Percentiles rank a stretch among this genome's conserved stretches.
phyloP scores from a whole-genome alignment of 2,888 invertebrate genomes.

The Synergus itoensis region DNA sequence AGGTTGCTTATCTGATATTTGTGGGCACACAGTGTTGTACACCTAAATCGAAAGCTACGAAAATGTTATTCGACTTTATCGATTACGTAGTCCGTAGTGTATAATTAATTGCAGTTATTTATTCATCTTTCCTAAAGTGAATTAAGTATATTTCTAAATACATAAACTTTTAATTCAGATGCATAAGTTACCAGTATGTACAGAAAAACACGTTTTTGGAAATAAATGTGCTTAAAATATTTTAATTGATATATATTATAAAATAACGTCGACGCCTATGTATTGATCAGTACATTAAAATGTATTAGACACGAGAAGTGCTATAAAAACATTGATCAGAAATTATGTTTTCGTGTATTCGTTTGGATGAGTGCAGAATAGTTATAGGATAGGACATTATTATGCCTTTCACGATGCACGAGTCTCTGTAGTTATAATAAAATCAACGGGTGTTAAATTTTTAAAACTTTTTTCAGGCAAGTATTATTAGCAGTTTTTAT shows the following conservation, averaged over 20 bases:
- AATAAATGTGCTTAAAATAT: too few relatives aligned
- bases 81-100: too few relatives aligned
- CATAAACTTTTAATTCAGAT: too few relatives aligned
- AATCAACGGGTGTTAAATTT: too few relatives aligned
- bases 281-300: neutral
- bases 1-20: neutral
- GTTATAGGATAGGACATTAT: neutral
- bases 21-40: too few relatives aligned
- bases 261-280: neutral
- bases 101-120: neutral
- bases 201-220: too few relatives aligned
- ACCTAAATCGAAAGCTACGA: too few relatives aligned
- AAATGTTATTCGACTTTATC: too few relatives aligned
- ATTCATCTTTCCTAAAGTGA: neutral
- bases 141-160: neutral
- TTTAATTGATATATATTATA: too few relatives aligned
- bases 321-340: neutral
- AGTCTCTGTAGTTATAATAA: neutral
- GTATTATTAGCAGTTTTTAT: too few relatives aligned
- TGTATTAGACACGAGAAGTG: neutral
- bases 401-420: neutral
- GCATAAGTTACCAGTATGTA: too few relatives aligned
- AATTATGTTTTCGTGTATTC: neutral
- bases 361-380: neutral
- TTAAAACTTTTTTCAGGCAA: too few relatives aligned